These are phyloP conservation scores for Onthophagus sagittarius DNA, from an alignment of 2,888 invertebrate species.

Conservation along the genomic window DNA sequence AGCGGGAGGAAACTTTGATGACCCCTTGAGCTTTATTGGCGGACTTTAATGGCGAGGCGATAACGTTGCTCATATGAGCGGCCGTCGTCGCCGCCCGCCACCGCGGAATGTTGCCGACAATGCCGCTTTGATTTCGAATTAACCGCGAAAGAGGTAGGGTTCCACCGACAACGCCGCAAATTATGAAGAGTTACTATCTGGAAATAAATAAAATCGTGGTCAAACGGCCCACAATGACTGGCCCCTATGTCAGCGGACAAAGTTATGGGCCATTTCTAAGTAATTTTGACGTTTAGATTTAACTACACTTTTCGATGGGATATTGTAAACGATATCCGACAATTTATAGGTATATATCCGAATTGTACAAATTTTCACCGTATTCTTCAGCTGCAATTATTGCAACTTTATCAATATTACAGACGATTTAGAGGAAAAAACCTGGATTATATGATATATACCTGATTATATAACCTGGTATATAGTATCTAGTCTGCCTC, in stretches of 20 bases:
- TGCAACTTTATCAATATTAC: too few species aligned
- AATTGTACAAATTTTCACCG: neutral
- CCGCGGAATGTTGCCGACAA: slow-evolving; percentile 15
- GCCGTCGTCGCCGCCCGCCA: too few species aligned
- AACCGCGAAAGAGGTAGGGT: slow-evolving; percentile 14
- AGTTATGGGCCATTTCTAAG: neutral
- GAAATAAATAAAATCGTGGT: neutral
- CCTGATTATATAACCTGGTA: too few species aligned
- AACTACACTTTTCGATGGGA: neutral
- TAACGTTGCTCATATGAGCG: slow-evolving; percentile 35
- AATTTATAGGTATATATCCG: neutral
- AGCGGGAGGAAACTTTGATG: slow-evolving; percentile 44
- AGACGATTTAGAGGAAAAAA: too few species aligned
- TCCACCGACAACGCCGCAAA: slow-evolving; percentile 10
- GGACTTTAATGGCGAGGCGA: slow-evolving; percentile 41
- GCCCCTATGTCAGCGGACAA: neutral
- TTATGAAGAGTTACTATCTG: slow-evolving; percentile 16
- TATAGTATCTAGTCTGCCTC: too few species aligned
- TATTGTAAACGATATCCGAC: neutral
- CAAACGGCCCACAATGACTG: neutral
- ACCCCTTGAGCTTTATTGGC: slow-evolving; percentile 40
- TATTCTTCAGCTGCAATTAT: too few species aligned
- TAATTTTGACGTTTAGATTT: neutral
- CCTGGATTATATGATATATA: too few species aligned
- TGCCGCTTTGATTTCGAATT: slow-evolving; percentile 22